Evolutionary conservation across 2,113 vertebrate genomes (phyloP), one percentile per base, ranked within the genome.

Genomic region (Stictonetta naevosa): DNA sequence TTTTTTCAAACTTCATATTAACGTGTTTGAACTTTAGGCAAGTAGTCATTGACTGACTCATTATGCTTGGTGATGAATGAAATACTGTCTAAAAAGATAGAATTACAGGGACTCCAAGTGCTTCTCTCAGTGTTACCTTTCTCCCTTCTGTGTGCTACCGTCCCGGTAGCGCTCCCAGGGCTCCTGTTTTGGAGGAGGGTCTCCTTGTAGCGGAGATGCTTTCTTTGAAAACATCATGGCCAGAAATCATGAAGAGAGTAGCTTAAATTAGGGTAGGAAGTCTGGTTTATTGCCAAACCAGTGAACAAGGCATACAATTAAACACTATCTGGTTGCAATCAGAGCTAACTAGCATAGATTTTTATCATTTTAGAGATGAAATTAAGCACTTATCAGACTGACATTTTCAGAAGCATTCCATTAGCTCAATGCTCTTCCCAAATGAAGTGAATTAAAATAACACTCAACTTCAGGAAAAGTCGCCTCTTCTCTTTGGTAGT

Each of bases 1-100:
- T 87, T 93, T 38, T 7, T 77, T 33, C 60, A 95, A 93, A 93
- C 59, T 90, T 92, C 67, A 88, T 86, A 93, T 94, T 90, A 94
- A 85, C 15, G 28, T 91, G 55, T 85, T 90, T 83, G 82, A 94
- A 90, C 79, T 88, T 86, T 11, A 67, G 72, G 76, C 33, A 86
- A 88, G 76, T 42, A 85, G 59, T 60, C 34, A 1, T 29, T 95
- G 76, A 71, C 56, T 78, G 72, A 90, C 34, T 93, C 72, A n/a
- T 72, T 75, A 63, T 58, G 72, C 19, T 40, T 10, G 10, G 33
- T 44, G 46, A 78, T 88, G 75, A 90, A 88, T 86, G 88, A 93
- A 90, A 83, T 77, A 80, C 33, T 74, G 59, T 34, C 90, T 69
- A 42, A 90, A 60, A 80, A 88, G 79, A 48, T 5, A 79, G 17